phyloP scores from a whole-genome alignment of 2,113 vertebrate genomes.

The Hippocampus comes region DNA sequence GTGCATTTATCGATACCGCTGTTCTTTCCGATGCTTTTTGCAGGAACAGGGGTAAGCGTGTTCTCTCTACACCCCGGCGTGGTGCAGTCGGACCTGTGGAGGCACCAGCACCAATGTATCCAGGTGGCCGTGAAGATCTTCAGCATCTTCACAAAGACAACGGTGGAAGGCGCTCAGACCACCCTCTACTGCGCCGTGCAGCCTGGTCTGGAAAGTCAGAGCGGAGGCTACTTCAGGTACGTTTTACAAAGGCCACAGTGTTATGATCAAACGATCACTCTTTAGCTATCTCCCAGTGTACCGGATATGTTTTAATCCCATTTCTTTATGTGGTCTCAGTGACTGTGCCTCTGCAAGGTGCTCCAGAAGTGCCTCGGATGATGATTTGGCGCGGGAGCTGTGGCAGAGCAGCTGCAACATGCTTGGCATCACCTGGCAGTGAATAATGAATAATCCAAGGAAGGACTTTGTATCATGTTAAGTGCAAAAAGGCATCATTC shows the following conservation, averaged over 20 bases:
- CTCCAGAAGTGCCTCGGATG: constrained; percentile 66
- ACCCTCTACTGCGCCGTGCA: constrained; percentile 75
- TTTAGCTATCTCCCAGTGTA: neutral
- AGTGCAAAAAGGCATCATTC: constrained; percentile 10
- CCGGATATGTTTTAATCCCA: neutral
- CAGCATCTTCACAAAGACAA: constrained; percentile 68
- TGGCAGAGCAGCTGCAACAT: constrained; percentile 74
- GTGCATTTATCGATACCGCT: neutral
- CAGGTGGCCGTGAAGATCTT: constrained; percentile 68
- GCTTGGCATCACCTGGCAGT: constrained; percentile 72
- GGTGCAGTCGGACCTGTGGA: constrained; percentile 73
- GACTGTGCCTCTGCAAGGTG: constrained; percentile 67
- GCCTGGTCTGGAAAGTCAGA: constrained; percentile 65
- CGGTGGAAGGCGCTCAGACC: constrained; percentile 74
- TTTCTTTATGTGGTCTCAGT: constrained; percentile 48
- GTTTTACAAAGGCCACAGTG: neutral
- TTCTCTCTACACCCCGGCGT: constrained; percentile 76
- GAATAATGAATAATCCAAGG: neutral
- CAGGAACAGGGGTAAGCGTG: constrained; percentile 71
- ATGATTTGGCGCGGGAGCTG: constrained; percentile 70
- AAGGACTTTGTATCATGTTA: neutral
- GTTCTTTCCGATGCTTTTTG: neutral
- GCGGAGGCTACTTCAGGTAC: constrained; percentile 74
- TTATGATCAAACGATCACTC: neutral
- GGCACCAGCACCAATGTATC: constrained; percentile 68